Conservation (phyloP, 2,797 vertebrate species). For the Anableps anableps region DNA sequence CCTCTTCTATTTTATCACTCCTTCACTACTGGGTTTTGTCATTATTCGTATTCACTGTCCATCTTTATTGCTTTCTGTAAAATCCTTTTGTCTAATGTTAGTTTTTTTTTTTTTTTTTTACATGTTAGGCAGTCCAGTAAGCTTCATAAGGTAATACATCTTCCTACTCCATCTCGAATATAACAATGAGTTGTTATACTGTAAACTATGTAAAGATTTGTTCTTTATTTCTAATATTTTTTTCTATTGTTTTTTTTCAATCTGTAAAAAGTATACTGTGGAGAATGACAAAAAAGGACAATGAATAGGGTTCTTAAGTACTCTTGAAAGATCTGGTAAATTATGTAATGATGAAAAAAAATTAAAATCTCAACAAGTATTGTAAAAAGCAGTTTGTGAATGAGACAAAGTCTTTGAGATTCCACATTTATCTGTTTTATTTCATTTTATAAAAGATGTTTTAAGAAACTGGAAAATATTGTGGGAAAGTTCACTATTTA, state of each 20-base stretch:
- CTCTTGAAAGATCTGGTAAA: neutral
- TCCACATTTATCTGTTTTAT: neutral
- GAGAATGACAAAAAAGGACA: no score
- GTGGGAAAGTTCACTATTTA: neutral
- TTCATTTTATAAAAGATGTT: neutral
- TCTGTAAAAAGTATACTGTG: no score
- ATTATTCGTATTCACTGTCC: slow-evolving; percentile 24
- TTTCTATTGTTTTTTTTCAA: no score
- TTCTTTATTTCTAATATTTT: no score
- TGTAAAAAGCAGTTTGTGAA: neutral
- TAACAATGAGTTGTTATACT: neutral
- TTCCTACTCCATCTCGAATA: neutral
- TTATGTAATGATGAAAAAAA: neutral
- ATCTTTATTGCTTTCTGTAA: slow-evolving; percentile 20
- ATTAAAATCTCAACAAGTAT: neutral
- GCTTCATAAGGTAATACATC: neutral
- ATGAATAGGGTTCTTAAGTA: no score
- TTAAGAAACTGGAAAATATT: neutral
- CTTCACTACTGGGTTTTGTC: slow-evolving; percentile 32
- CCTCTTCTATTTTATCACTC: slow-evolving; percentile 58
- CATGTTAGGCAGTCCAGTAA: neutral
- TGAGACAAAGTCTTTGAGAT: neutral
- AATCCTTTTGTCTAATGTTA: neutral
- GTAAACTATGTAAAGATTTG: no score
- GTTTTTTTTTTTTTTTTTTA: neutral